Conservation (phyloP, 1,140 invertebrate species). For the Contarinia nasturtii region DNA sequence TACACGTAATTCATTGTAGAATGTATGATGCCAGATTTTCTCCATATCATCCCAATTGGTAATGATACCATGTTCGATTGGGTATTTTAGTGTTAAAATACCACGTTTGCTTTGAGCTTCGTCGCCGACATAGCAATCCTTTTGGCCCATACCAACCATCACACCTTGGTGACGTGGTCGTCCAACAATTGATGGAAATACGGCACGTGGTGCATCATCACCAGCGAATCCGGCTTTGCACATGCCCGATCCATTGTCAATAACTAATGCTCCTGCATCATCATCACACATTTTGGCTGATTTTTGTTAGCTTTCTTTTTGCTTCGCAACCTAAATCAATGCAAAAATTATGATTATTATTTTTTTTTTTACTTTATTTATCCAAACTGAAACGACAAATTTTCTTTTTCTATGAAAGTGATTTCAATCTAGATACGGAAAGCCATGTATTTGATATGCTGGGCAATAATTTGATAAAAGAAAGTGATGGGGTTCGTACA, state of each 20-base stretch:
- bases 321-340: too few species aligned
- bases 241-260: conserved; percentile 88
- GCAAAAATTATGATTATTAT: too few species aligned
- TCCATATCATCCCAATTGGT: conserved; percentile 79
- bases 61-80: conserved; percentile 67
- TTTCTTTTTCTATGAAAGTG: too few species aligned
- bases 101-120: conserved; percentile 66
- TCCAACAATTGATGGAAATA: conserved; percentile 89
- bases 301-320: conserved; percentile 11
- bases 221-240: conserved; percentile 94
- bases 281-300: conserved; percentile 65
- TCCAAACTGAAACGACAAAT: too few species aligned
- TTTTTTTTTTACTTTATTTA: too few species aligned
- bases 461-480: too few species aligned
- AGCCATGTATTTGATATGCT: too few species aligned
- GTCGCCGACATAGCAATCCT: conserved; percentile 78
- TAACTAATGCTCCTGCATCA: conserved; percentile 75
- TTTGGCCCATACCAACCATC: conserved; percentile 95
- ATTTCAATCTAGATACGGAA: too few species aligned
- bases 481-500: too few species aligned
- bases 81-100: conserved; percentile 57
- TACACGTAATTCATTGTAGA: conserved; percentile 75
- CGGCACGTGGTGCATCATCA: conserved; percentile 84
- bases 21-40: conserved; percentile 67
- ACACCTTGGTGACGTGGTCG: conserved; percentile 80